phyloP scores from a whole-genome alignment of 1,140 invertebrate species.

The Diploscapter pachys region DNA sequence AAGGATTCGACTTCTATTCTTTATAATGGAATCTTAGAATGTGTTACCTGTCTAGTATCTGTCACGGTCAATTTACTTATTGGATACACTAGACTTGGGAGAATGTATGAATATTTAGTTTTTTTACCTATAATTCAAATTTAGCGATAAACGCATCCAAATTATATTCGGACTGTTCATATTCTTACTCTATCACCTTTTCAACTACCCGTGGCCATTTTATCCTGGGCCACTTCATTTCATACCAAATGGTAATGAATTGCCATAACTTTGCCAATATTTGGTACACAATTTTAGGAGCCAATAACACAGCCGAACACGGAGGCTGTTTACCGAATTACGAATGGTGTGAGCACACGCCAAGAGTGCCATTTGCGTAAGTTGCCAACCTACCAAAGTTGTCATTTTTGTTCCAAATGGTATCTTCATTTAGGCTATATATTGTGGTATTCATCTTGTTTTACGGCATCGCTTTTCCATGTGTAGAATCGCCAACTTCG shows the following conservation, averaged over 20 bases:
- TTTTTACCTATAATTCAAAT: background rate
- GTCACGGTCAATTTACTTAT: constrained; percentile 35
- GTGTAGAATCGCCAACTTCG: constrained; percentile 27
- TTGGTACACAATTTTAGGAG: constrained; percentile 13
- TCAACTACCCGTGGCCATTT: constrained; percentile 39
- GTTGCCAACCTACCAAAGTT: too few species aligned
- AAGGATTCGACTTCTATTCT: constrained; percentile 32
- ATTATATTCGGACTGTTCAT: constrained; percentile 35
- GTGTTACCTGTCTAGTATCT: constrained; percentile 34
- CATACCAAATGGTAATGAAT: constrained; percentile 15
- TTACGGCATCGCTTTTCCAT: constrained; percentile 36
- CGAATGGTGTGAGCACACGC: constrained; percentile 30
- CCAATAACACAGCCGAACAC: constrained; percentile 6
- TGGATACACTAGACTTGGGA: constrained; percentile 34
- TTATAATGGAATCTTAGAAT: constrained; percentile 39
- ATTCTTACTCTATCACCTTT: constrained; percentile 33
- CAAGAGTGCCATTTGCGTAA: constrained; percentile 21
- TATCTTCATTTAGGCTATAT: constrained; percentile 7
- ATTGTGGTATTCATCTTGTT: constrained; percentile 25
- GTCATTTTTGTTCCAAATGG: too few species aligned
- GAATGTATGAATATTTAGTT: constrained; percentile 18
- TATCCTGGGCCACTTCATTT: constrained; percentile 34
- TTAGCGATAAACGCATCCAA: constrained; percentile 32
- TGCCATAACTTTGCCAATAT: background rate
- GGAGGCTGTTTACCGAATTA: constrained; percentile 34